phyloP scores from a whole-genome alignment of 2,113 vertebrate genomes.

The Rhea americana region DNA sequence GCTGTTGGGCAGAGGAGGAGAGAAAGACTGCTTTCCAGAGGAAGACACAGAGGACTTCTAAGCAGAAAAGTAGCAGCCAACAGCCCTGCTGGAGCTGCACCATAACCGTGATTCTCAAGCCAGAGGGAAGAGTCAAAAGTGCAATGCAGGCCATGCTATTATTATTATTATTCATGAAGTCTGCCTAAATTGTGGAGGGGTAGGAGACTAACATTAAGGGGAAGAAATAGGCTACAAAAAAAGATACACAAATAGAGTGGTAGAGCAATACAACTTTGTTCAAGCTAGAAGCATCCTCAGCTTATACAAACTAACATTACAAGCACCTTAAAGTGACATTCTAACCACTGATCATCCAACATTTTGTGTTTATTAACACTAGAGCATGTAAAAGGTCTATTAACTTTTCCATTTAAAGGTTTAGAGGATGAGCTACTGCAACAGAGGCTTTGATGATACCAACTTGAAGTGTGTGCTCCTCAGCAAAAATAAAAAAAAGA shows the following conservation, averaged over 20 bases:
- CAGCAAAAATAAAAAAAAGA: not conserved
- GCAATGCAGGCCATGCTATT: not conserved
- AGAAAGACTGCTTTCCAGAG: accelerated
- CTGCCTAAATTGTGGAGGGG: not conserved
- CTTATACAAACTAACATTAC: not conserved
- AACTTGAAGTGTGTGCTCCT: not conserved
- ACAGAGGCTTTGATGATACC: not conserved
- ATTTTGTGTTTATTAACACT: not conserved
- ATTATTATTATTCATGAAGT: not conserved
- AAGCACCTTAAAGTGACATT: not conserved
- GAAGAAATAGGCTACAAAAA: not conserved
- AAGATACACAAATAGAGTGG: not conserved
- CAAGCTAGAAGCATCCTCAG: not conserved
- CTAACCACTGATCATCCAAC: not conserved
- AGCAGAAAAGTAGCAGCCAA: not conserved
- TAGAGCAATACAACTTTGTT: not conserved
- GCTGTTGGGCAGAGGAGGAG: not conserved
- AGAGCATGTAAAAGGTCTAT: not conserved
- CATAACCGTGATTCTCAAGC: not conserved
- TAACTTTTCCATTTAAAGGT: not conserved
- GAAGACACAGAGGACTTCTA: not conserved
- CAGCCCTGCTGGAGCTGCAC: too few relatives aligned
- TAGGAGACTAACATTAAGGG: not conserved
- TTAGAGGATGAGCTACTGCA: not conserved
- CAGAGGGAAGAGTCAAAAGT: not conserved